These are phyloP conservation scores for Anorthoa munda DNA, from an alignment of 2,888 invertebrate genomes.

Conservation along the genomic window DNA sequence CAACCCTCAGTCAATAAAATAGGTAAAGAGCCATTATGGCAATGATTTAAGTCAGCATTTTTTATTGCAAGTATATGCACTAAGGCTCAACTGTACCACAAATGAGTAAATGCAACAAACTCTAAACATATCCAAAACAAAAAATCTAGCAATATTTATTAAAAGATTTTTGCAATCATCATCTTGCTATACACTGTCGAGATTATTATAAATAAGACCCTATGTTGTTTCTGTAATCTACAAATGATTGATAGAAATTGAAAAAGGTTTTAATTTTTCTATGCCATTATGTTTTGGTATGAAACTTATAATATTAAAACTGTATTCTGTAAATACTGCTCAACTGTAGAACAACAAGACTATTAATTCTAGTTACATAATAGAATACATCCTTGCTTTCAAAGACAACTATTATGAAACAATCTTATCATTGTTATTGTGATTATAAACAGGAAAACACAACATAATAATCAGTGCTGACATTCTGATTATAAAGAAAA, in stretches of 20 bases:
- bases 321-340: neutral
- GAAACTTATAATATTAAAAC: neutral
- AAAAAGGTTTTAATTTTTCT: too few relatives aligned
- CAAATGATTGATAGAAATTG: too few relatives aligned
- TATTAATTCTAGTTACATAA: slow-evolving; percentile 5
- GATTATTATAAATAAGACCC: too few relatives aligned
- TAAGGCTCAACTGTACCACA: too few relatives aligned
- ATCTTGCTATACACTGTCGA: too few relatives aligned
- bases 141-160: too few relatives aligned
- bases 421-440: slow-evolving; percentile 19
- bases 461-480: neutral
- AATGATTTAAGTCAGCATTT: neutral
- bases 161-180: too few relatives aligned
- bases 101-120: neutral
- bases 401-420: slow-evolving; percentile 12
- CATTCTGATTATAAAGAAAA: neutral
- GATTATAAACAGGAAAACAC: slow-evolving; percentile 8
- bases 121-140: neutral
- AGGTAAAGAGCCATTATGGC: neutral
- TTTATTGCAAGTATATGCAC: too few relatives aligned
- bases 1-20: neutral
- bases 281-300: neutral
- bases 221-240: too few relatives aligned
- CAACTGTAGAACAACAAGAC: neutral
- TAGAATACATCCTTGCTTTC: neutral